Evolutionary conservation across 2,797 vertebrate species (phyloP).

Genomic region (Arremon brunneinucha): DNA sequence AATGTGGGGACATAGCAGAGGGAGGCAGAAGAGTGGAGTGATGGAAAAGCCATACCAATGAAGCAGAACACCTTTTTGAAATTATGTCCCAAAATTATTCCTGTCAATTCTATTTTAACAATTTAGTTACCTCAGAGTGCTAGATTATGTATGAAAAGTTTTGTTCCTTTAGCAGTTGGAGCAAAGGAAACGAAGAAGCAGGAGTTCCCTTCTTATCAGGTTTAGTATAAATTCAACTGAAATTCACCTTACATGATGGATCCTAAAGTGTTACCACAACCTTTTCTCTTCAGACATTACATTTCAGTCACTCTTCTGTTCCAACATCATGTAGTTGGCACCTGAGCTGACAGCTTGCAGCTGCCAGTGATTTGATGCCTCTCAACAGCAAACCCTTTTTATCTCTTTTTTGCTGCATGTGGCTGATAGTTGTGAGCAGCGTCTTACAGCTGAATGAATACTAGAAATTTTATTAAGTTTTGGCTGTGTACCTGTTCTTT

Average conservation of each 20-base stretch:
- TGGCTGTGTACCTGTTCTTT: constrained; percentile 8
- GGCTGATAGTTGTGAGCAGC: neutral
- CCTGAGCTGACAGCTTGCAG: neutral
- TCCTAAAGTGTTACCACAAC: constrained; percentile 30
- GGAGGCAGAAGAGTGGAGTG: neutral
- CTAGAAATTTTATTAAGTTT: neutral
- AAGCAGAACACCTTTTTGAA: constrained; percentile 19
- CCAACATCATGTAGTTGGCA: neutral
- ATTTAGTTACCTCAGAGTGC: neutral
- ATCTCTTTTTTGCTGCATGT: constrained; percentile 7
- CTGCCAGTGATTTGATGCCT: neutral
- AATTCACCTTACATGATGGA: neutral
- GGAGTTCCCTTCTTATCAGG: neutral
- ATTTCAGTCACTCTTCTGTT: constrained; percentile 56
- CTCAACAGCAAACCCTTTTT: neutral
- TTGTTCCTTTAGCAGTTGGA: neutral
- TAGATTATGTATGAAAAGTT: neutral
- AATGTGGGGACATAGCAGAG: neutral
- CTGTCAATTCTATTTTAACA: neutral
- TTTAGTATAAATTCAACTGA: neutral
- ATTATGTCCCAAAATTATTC: neutral
- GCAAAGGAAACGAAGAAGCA: neutral
- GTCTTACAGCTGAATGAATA: constrained; percentile 7
- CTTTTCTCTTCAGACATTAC: constrained; percentile 47
- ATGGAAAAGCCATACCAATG: neutral